phyloP scores from a whole-genome alignment of 1,140 invertebrate species.

The Drosophila pseudoobscura region DNA sequence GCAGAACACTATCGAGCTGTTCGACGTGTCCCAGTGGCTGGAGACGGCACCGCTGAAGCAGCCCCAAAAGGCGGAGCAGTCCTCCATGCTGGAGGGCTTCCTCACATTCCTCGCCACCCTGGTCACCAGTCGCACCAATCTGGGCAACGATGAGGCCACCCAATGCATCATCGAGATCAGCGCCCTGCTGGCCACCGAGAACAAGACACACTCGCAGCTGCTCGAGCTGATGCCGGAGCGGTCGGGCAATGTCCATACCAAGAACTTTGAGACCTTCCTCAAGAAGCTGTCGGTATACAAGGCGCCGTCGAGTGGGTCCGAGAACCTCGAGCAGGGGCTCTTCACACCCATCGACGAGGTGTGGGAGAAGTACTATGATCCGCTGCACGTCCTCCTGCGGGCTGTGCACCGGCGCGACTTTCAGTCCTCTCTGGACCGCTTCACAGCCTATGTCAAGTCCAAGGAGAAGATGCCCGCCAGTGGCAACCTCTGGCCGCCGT shows the following conservation, averaged over 20 bases:
- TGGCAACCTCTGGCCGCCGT: slow-evolving; percentile 92
- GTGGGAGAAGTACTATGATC: slow-evolving; percentile 97
- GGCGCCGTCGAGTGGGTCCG: slow-evolving; percentile 85
- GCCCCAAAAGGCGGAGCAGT: slow-evolving; percentile 90
- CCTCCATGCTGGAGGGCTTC: slow-evolving; percentile 96
- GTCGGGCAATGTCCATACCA: slow-evolving; percentile 94
- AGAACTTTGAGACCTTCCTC: slow-evolving; percentile 94
- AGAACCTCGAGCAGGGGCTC: slow-evolving; percentile 95
- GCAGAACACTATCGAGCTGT: slow-evolving; percentile 93
- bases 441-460: slow-evolving; percentile 89
- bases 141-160: slow-evolving; percentile 89
- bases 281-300: slow-evolving; percentile 86
- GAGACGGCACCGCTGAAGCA: slow-evolving; percentile 89
- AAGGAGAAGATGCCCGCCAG: slow-evolving; percentile 87
- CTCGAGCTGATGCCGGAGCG: slow-evolving; percentile 97
- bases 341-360: slow-evolving; percentile 94
- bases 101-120: slow-evolving; percentile 95
- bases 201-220: slow-evolving; percentile 97
- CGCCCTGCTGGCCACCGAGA: slow-evolving; percentile 94
- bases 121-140: slow-evolving; percentile 94
- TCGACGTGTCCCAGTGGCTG: slow-evolving; percentile 93
- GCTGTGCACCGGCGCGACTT: slow-evolving; percentile 96
- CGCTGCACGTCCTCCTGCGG: slow-evolving; percentile 94
- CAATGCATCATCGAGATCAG: slow-evolving; percentile 95
- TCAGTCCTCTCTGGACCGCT: slow-evolving; percentile 96